Base-by-base conservation (phyloP, 92 coral and sea anemone genomes). In the Actinernus sp. region DNA sequence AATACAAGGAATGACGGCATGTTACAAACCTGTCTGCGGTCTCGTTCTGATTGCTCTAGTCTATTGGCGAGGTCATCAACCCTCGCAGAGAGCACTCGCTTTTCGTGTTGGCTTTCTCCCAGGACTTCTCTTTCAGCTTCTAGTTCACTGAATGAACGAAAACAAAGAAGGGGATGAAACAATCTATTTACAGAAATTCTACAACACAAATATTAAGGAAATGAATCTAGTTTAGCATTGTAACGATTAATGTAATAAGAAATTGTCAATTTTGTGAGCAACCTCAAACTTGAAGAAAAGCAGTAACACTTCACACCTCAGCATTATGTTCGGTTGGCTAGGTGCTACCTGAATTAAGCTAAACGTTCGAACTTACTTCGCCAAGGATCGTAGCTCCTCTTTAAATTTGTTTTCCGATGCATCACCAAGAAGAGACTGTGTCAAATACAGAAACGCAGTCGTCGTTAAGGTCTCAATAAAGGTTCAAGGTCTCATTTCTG, bases 1-100 rank as follows among this genome's bases (percentile, higher is more conserved):
- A 0, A 43, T 11, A 16, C 49, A 43, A 43, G 12, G 16, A 24
- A 43, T 16, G 21, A 24, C 49, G n/a, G n/a, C n/a, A n/a, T n/a
- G n/a, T n/a, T n/a, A 20, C 23, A 19, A 58, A 89, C 96, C 92
- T 90, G 92, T 33, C 85, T 61, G 11, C 97, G 85, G 12, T 90
- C 97, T 72, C 92, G 74, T 64, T 90, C 97, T 10, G 97, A 50
- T 31, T 82, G 86, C 46, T 90, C 92, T 30, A 90, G 69, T 43
- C 92, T 74, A 37, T 78, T 58, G 1, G 89, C 83, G 7, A 90
- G 65, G 31, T 85, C 92, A 21, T 90, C 92, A 17, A 90, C 86
- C 2, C 92, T 86, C 4, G 97, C 89, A 19, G 77, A 73, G 33
- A 90, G 76, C 2, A 90, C 73, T 37, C 97, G 58, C 55, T 81